Conservation (phyloP, 2,797 vertebrate species). For the Paedocypris micromegethes region DNA sequence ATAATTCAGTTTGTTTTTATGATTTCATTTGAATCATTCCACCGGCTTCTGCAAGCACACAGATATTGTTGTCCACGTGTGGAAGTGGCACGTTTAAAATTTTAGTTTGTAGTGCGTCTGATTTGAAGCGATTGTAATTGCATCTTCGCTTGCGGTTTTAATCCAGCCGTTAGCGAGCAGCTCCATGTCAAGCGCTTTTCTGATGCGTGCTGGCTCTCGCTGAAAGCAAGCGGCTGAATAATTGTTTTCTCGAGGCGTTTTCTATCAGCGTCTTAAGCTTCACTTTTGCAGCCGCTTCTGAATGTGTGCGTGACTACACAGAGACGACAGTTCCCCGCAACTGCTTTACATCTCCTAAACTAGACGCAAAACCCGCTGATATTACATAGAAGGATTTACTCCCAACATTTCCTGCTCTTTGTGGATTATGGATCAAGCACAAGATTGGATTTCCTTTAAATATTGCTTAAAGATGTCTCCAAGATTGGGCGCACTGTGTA, state of each 20-base stretch:
- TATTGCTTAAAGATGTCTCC: neutral
- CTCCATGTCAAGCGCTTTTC: slow-evolving; percentile 12
- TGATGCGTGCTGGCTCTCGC: slow-evolving; percentile 17
- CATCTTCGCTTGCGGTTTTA: slow-evolving; percentile 14
- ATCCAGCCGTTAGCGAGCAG: slow-evolving; percentile 2
- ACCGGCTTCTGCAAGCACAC: too few species aligned
- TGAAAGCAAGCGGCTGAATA: slow-evolving; percentile 20
- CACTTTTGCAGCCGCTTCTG: neutral
- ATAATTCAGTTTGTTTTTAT: too few species aligned
- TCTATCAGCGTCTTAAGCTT: slow-evolving; percentile 7
- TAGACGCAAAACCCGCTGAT: too few species aligned
- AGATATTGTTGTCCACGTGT: too few species aligned
- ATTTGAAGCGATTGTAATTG: neutral
- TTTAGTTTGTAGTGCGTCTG: too few species aligned
- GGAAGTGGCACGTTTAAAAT: too few species aligned
- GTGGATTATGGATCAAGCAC: neutral
- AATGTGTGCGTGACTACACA: neutral
- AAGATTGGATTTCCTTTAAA: neutral
- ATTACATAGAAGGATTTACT: neutral
- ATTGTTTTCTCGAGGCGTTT: slow-evolving; percentile 17
- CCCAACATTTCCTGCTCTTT: neutral
- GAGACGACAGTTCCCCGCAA: neutral
- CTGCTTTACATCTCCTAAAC: too few species aligned
- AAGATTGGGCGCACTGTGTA: neutral
- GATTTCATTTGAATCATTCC: too few species aligned